Conservation (phyloP, 1,140 invertebrate species). For the Macrotrachela quadricornifera region DNA sequence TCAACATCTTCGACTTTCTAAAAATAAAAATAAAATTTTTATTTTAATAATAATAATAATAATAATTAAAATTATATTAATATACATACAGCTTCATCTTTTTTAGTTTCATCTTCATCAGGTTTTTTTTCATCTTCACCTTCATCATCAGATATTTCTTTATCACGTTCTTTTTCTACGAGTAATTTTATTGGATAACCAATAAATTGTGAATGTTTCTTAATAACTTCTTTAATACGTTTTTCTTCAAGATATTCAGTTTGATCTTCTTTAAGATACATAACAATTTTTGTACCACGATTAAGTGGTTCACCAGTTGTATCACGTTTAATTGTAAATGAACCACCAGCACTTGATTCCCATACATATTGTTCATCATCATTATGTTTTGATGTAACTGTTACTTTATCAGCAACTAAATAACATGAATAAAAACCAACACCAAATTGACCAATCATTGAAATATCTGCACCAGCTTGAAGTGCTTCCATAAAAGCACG, state of each 20-base stretch:
- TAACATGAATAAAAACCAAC: slow-evolving; percentile 96
- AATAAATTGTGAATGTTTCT: slow-evolving; percentile 98
- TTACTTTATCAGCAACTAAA: slow-evolving; percentile 73
- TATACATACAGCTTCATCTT: background rate
- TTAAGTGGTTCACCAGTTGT: slow-evolving; percentile 44
- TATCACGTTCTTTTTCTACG: slow-evolving; percentile 40
- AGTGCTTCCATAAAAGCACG: slow-evolving; percentile 90
- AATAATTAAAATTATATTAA: too few relatives aligned
- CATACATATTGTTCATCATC: slow-evolving; percentile 79
- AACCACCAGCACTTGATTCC: slow-evolving; percentile 78
- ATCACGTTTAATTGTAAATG: slow-evolving; percentile 58
- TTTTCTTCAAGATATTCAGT: slow-evolving; percentile 70
- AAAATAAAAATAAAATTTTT: too few relatives aligned
- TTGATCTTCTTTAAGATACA: slow-evolving; percentile 75
- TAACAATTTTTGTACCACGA: slow-evolving; percentile 65
- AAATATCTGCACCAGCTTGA: slow-evolving; percentile 71
- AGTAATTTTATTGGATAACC: slow-evolving; percentile 84
- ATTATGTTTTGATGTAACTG: slow-evolving; percentile 79
- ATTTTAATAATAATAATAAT: too few relatives aligned
- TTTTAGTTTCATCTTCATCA: background rate
- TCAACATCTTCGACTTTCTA: background rate
- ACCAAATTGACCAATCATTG: slow-evolving; percentile 92
- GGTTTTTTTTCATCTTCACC: slow-evolving; percentile 23
- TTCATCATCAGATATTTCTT: slow-evolving; percentile 51
- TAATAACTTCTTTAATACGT: slow-evolving; percentile 84